Conservation (phyloP, 2,888 invertebrate species). For the Drosophila barbarae region DNA sequence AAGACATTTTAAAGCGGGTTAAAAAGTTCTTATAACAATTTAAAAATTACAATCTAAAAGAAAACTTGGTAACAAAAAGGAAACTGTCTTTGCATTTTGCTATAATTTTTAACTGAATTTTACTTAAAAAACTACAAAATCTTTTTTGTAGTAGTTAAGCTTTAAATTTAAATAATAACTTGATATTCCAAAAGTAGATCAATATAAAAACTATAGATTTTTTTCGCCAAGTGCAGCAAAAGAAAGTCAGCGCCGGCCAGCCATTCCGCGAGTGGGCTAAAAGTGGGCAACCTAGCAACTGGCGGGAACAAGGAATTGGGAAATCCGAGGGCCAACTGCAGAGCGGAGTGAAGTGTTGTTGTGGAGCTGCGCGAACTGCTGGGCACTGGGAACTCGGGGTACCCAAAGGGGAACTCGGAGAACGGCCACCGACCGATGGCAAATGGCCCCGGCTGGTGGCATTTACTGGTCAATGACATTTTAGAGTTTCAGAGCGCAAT, state of each 20-base stretch:
- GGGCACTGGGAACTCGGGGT: constrained; percentile 8
- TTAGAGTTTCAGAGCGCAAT: constrained; percentile 51
- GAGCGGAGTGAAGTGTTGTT: not conserved
- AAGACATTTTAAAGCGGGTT: not conserved
- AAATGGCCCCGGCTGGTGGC: constrained; percentile 57
- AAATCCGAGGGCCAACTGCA: constrained; percentile 17
- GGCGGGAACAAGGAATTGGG: constrained; percentile 17
- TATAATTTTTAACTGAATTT: not conserved
- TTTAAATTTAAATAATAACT: no score
- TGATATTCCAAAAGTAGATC: not conserved
- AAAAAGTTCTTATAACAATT: not conserved
- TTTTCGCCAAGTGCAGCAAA: constrained; percentile 36
- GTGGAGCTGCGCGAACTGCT: constrained; percentile 14
- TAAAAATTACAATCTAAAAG: not conserved
- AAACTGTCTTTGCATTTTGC: not conserved
- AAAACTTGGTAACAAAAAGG: not conserved
- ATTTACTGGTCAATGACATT: constrained; percentile 77
- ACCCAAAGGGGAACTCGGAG: not conserved
- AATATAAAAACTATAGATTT: not conserved
- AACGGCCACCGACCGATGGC: constrained; percentile 21
- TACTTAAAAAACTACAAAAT: not conserved
- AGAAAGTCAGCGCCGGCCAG: constrained; percentile 56
- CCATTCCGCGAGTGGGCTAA: constrained; percentile 70
- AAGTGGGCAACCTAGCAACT: constrained; percentile 57
- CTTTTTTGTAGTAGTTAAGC: not conserved